These are phyloP conservation scores for Euura saliciscinereae DNA, from an alignment of 1,140 invertebrate genomes.

Conservation along the genomic window DNA sequence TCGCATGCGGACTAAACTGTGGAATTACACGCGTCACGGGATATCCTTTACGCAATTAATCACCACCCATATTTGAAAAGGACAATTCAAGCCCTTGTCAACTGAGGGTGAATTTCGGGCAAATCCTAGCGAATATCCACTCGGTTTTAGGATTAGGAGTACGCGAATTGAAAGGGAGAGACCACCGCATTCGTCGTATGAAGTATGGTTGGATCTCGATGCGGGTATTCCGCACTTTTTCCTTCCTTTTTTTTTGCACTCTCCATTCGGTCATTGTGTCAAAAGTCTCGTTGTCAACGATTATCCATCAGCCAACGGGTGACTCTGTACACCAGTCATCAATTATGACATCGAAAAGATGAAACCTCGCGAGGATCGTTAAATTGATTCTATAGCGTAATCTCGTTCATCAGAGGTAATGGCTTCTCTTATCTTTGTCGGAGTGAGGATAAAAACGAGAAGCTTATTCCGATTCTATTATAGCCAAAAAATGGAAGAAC, in stretches of 20 bases:
- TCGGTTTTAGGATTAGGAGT: not conserved
- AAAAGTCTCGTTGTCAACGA: not conserved
- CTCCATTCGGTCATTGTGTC: no score
- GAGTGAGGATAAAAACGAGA: no score
- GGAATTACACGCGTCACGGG: conserved; percentile 1
- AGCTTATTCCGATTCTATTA: no score
- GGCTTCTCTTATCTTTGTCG: no score
- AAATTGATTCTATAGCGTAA: not conserved
- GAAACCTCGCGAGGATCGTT: not conserved
- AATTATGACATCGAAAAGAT: not conserved
- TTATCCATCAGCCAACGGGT: not conserved
- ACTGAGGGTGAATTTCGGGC: not conserved
- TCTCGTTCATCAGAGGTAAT: not conserved
- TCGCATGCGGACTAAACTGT: not conserved
- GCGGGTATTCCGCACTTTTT: not conserved
- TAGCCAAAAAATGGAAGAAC: no score
- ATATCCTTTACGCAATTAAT: conserved; percentile 5
- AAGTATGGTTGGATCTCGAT: not conserved
- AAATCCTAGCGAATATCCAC: not conserved
- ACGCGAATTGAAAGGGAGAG: no score
- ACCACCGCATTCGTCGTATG: no score
- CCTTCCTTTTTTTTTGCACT: no score
- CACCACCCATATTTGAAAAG: not conserved
- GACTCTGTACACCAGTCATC: not conserved
- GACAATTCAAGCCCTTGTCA: not conserved